Evolutionary conservation across 2,888 invertebrate genomes (phyloP), one percentile per base, ranked within the genome.

Genomic region (Eumacrocentrus americanus): DNA sequence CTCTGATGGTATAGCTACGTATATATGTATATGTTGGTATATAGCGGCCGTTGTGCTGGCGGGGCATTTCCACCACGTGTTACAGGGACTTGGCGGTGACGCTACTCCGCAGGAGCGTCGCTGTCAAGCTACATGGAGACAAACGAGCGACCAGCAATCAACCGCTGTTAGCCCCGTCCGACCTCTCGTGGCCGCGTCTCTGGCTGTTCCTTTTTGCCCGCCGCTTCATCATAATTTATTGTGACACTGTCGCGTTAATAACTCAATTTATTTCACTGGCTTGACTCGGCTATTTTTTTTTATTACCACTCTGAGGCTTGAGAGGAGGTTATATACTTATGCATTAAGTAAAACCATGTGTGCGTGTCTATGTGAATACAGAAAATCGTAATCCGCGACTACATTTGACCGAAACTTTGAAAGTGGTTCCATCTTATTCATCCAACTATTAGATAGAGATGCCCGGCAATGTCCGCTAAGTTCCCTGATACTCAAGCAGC

Each of bases 171-270:
- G 78, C 77, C 72, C 71, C 72, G 73, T 75, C 75, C 77, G 77
- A 79, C 76, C 77, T 79, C 76, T 78, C 74, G 76, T 76, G 76
- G 73, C 76, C 74, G 72, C 73, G 71, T 73, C 73, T 72, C 73
- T 72, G 73, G 73, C 72, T 75, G 71, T 74, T 76, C 73, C 76
- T 77, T 76, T 78, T 73, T 73, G 72, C 74, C 74, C 75, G 71
- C 73, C 77, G 77, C 76, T 79, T 79, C 80, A 77, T 80, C 80
- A 80, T 79, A 79, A 80, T 80, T 80, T 80, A 80, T 80, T 73
- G 77, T 76, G 77, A 80, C 79, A 77, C 74, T 72, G 78, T 75
- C 79, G 74, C 78, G 79, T 80, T 80, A 79, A 80, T 80, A 80
- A 80, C 80, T 80, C 80, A 79, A 80, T 80, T 80, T 80, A 80